A percentile compares a stretch with the other conserved stretches of the same genome.
phyloP scores from a whole-genome alignment of 2,113 vertebrate genomes.

The Falcunculus frontatus region DNA sequence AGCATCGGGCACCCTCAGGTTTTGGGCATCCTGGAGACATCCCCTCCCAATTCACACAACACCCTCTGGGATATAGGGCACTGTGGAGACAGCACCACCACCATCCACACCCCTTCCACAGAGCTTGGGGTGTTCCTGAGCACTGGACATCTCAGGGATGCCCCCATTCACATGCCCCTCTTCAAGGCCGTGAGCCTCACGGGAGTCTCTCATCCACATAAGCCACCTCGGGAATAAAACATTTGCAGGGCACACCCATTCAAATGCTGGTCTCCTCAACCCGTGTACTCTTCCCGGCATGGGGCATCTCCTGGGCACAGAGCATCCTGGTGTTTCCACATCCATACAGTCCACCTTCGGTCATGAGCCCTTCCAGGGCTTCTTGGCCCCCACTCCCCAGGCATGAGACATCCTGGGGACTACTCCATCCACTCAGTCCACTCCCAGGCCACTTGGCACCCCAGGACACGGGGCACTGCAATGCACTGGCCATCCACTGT shows the following conservation, averaged over 20 bases:
- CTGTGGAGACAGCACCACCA: not conserved
- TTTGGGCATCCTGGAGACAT: not conserved
- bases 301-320: not conserved
- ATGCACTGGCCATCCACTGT: not conserved
- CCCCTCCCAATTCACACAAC: not conserved
- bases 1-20: not conserved
- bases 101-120: not conserved
- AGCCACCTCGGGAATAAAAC: fast-evolving
- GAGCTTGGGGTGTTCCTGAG: not conserved
- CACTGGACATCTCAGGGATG: not conserved
- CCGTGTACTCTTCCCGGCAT: not conserved
- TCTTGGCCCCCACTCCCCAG: fast-evolving
- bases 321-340: not conserved
- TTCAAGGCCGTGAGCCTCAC: not conserved
- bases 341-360: not conserved
- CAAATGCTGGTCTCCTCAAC: not conserved
- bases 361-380: not conserved
- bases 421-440: not conserved
- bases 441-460: not conserved
- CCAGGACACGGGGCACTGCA: not conserved
- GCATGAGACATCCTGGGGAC: not conserved
- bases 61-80: not conserved
- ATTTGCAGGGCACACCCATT: not conserved
- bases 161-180: not conserved
- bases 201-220: not conserved